These are phyloP conservation scores for Papilio glaucus DNA, from an alignment of 1,140 invertebrate species.

Conservation along the genomic window DNA sequence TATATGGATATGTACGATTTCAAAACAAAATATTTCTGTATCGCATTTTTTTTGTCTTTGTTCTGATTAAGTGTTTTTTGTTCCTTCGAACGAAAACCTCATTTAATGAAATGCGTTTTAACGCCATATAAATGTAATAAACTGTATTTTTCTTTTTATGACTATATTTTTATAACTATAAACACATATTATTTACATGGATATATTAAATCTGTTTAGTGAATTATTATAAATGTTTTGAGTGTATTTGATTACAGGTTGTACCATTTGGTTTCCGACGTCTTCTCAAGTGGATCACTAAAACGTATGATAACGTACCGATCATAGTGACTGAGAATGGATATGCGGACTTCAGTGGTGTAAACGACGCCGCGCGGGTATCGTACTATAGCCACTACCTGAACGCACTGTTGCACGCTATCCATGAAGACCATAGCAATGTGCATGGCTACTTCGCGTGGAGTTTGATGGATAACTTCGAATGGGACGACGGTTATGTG, in stretches of 20 bases:
- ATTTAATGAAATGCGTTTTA: no score
- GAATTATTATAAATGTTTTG: no score
- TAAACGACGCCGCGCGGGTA: slow-evolving; percentile 79
- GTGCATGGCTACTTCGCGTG: slow-evolving; percentile 88
- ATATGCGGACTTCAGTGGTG: slow-evolving; percentile 78
- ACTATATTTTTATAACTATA: no score
- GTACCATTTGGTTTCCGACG: slow-evolving; percentile 77
- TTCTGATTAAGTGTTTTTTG: no score
- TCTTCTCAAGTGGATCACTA: slow-evolving; percentile 87
- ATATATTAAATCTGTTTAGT: no score
- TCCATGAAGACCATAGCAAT: slow-evolving; percentile 86
- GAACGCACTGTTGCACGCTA: slow-evolving; percentile 72
- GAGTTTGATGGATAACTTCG: slow-evolving; percentile 91
- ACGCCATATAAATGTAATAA: no score
- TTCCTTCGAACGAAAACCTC: no score
- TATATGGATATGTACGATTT: background rate
- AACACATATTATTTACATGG: no score
- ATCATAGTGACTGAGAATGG: slow-evolving; percentile 92
- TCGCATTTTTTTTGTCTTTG: slow-evolving; percentile 4
- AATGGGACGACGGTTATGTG: slow-evolving; percentile 87
- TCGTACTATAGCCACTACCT: slow-evolving; percentile 87
- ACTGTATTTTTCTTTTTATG: no score
- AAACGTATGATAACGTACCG: slow-evolving; percentile 86
- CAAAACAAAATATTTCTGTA: no score
- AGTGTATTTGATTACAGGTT: slow-evolving; percentile 55